A percentile compares a stretch with the other conserved stretches of the same genome.
These are phyloP conservation scores for Eriosoma lanigerum DNA, from an alignment of 1,140 invertebrate species.

Conservation along the genomic window DNA sequence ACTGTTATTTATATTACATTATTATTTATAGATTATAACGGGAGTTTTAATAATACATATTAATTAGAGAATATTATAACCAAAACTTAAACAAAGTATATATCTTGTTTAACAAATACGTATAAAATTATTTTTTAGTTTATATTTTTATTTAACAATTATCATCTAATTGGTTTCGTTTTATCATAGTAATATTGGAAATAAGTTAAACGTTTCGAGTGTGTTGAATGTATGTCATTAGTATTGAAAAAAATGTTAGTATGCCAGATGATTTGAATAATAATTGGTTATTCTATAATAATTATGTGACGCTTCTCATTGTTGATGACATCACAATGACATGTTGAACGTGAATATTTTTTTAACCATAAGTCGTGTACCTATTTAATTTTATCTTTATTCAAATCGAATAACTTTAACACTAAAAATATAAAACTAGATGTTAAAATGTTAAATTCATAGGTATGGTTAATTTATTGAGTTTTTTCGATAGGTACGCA, in stretches of 20 bases:
- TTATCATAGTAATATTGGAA: not conserved
- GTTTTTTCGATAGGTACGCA: too few relatives aligned
- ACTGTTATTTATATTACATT: too few relatives aligned
- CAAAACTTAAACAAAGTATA: too few relatives aligned
- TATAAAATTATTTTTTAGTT: too few relatives aligned
- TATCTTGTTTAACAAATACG: too few relatives aligned
- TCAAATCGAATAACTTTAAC: not conserved
- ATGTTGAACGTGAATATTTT: not conserved
- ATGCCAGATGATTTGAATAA: not conserved
- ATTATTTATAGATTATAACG: too few relatives aligned
- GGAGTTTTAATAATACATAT: too few relatives aligned
- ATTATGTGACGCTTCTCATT: not conserved
- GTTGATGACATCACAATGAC: not conserved
- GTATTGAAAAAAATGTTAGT: slow-evolving; percentile 1
- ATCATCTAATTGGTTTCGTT: not conserved
- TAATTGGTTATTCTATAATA: not conserved
- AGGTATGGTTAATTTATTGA: too few relatives aligned
- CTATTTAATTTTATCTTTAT: not conserved
- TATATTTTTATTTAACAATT: too few relatives aligned
- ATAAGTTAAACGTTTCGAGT: not conserved
- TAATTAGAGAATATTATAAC: too few relatives aligned
- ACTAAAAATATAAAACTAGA: too few relatives aligned
- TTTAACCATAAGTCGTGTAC: not conserved
- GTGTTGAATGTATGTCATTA: slow-evolving; percentile 7
- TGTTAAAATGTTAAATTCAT: too few relatives aligned